Conservation (phyloP, 2,797 vertebrate species). For the Tachyglossus aculeatus region DNA sequence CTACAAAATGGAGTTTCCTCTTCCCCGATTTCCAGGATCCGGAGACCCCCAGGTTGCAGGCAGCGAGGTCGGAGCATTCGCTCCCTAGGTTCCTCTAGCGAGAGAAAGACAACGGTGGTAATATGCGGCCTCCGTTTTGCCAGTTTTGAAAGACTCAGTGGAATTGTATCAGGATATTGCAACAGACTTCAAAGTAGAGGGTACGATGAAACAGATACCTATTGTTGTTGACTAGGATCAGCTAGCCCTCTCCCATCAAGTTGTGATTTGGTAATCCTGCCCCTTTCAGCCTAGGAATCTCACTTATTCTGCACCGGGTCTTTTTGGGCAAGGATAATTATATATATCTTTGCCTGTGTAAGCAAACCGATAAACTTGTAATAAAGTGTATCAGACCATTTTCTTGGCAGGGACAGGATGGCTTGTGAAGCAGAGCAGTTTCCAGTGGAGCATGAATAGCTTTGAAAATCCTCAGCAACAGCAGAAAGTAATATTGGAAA, state of each 20-base stretch:
- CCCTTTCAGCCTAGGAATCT: constrained; percentile 28
- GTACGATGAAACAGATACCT: background rate
- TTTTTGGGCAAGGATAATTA: constrained; percentile 28
- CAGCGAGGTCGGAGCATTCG: background rate
- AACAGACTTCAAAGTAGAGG: background rate
- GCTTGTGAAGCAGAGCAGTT: constrained; percentile 52
- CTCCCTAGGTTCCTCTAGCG: background rate
- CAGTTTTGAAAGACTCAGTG: background rate
- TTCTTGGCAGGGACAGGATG: constrained; percentile 55
- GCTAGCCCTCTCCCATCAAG: background rate
- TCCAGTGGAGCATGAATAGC: constrained; percentile 44
- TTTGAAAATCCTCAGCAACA: constrained; percentile 48
- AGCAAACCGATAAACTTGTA: constrained; percentile 54
- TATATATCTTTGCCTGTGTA: constrained; percentile 44
- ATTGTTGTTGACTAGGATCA: background rate
- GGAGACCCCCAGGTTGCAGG: background rate
- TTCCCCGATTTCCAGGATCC: background rate
- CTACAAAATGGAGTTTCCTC: constrained; percentile 6
- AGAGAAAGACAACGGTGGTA: background rate
- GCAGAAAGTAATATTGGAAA: constrained; percentile 51
- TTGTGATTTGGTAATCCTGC: constrained; percentile 22
- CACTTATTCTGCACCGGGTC: constrained; percentile 30
- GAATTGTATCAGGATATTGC: background rate
- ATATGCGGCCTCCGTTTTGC: background rate
- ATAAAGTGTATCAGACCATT: constrained; percentile 49